Percentiles rank a stretch among this genome's conserved stretches.
Conservation (phyloP, 2,888 invertebrate genomes). For the Zygaena filipendulae region DNA sequence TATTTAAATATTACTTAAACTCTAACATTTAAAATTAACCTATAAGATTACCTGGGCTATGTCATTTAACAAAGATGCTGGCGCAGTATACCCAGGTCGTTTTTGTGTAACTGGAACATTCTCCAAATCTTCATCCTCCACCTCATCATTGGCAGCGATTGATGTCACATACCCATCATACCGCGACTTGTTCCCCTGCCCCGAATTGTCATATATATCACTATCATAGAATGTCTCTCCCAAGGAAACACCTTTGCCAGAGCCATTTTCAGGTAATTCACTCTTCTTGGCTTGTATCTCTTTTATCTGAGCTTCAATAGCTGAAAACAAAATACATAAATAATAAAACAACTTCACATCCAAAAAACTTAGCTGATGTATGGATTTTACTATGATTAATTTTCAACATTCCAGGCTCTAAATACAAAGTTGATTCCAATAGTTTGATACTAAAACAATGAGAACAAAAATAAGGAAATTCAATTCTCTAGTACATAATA, state of each 20-base stretch:
- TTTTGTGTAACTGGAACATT: constrained; percentile 77
- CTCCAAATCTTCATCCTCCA: constrained; percentile 93
- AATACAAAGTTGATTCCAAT: background rate
- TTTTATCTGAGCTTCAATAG: constrained; percentile 94
- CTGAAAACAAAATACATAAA: constrained; percentile 66
- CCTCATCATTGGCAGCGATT: constrained; percentile 96
- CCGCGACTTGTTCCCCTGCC: constrained; percentile 75
- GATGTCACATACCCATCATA: constrained; percentile 96
- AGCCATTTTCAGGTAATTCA: constrained; percentile 73
- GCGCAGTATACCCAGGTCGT: constrained; percentile 84
- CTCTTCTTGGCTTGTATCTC: constrained; percentile 91
- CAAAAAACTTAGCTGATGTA: constrained; percentile 1
- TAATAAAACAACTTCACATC: constrained; percentile 1
- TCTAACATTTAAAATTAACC: too few relatives aligned
- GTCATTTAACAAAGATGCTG: constrained; percentile 89
- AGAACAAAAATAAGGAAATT: too few relatives aligned
- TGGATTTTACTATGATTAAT: background rate
- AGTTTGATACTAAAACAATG: too few relatives aligned
- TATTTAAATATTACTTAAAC: too few relatives aligned
- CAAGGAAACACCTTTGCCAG: constrained; percentile 84
- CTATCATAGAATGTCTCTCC: constrained; percentile 92
- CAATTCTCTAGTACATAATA: too few relatives aligned
- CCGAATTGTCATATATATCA: constrained; percentile 88
- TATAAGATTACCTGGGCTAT: constrained; percentile 90
- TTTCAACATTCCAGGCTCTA: too few relatives aligned